Conservation (phyloP, 2,113 vertebrate genomes). For the Albula goreensis region DNA sequence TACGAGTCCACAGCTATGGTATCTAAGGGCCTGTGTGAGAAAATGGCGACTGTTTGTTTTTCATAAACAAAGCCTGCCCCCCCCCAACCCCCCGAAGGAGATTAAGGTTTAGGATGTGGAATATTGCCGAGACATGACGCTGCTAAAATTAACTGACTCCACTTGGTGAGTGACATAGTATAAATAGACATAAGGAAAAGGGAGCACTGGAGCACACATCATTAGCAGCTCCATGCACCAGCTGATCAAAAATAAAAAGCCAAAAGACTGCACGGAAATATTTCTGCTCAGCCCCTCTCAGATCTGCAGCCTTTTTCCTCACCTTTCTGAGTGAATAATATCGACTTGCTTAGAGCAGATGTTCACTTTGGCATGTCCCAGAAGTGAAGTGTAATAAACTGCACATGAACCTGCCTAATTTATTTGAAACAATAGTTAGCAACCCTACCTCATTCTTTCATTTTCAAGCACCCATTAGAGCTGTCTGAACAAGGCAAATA, state of each 20-base stretch:
- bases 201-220: slow-evolving; percentile 40
- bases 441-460: no score
- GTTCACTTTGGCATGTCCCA: no score
- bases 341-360: no score
- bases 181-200: slow-evolving; percentile 63
- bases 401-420: no score
- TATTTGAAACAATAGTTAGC: no score
- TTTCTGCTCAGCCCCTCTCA: not conserved
- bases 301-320: not conserved
- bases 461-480: no score
- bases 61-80: slow-evolving; percentile 38
- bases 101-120: slow-evolving; percentile 54
- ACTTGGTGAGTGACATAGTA: slow-evolving; percentile 56
- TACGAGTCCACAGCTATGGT: slow-evolving; percentile 31
- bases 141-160: slow-evolving; percentile 64
- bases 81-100: slow-evolving; percentile 35
- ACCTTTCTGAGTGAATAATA: no score
- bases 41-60: not conserved
- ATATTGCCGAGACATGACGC: slow-evolving; percentile 56
- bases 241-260: not conserved
- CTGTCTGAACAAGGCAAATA: no score
- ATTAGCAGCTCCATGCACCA: slow-evolving; percentile 31
- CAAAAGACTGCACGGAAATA: not conserved
- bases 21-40: not conserved
- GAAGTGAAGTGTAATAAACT: no score